Base-by-base conservation (phyloP, 1,140 invertebrate genomes). In the Drosophila pseudoananassae region DNA sequence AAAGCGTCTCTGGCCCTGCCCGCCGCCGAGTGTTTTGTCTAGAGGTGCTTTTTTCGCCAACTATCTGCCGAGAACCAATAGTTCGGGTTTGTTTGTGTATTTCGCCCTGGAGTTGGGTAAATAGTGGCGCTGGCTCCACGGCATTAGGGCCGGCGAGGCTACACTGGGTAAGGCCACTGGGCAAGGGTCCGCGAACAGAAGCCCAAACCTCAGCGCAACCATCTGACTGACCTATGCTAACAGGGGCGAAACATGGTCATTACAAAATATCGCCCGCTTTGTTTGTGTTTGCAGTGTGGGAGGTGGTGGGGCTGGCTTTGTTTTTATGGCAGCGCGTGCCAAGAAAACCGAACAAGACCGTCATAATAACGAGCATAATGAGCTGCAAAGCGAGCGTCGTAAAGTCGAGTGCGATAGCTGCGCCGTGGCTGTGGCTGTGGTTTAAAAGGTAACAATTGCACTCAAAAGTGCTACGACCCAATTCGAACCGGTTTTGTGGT, bases 381-480 rank as follows among this genome's bases (percentile, higher is more conserved):
- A 78, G 79, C 58, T 73, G 52, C 60, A 65, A 47, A 77, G 68
- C 36, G 60, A 71, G 38, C 38, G 38, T 40, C 4, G 68, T 66
- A 59, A 56, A 59, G 29, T 38, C 47, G 63, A 49, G 63, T 69
- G 63, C 51, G 50, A 68, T 20, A 46, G 40, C 27, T 17, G 10
- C 33, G 46, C 36, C 29, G 25, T 31, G 49, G 46, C 14, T 55
- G 17, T 31, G 49, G 46, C 14, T 55, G 45, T 7, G 49, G 40
- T 36, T 76, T 59, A 49, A 76, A 87, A 88, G 83, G 78, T 89
- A 88, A 88, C 83, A 83, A 88, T 88, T 88, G 83, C 83, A 88
- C 83, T 88, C 84, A 88, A 89, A 83, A 79, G 83, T 88, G 88
- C 83, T 88, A 88, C 83, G 83, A 88, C 83, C 83, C 84, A 88